Evolutionary conservation across 2,797 vertebrate genomes (phyloP), one percentile per base, ranked within the genome.

Genomic region (Mycteria americana): DNA sequence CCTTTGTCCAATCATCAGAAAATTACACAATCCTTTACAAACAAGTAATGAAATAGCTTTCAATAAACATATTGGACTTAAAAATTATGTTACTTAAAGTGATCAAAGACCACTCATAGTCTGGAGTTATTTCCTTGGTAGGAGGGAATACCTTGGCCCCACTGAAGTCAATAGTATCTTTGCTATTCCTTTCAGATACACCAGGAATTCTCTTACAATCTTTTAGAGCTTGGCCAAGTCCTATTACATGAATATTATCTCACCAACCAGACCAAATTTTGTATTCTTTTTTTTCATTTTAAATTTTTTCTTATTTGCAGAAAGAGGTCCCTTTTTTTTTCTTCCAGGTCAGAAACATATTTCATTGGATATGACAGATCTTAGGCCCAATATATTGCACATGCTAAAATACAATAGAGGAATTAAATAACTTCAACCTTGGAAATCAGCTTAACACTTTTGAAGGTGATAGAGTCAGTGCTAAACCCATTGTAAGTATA

Each of bases 351-450:
- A 77, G 73, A 93, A 88, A 30, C 11, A 4, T 62, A 62, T 83
- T 69, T 94, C 33, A 54, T 80, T n/a, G 9, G 3, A 17, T 54
- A 62, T 43, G 35, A 67, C 13, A 73, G 16, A 21, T 67, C 23
- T 51, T 67, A 68, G 28, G 30, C 7, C 35, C 22, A 82, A 60
- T 57, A 39, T 28, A 72, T 46, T 64, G 7, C 19, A 48, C 18
- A n/a, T 31, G 7, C 13, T 70, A 83, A 86, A 91, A 63, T 45
- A 65, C 33, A 86, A 23, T 11, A 37, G 30, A 51, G 10, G 24
- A 86, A 59, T 90, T 77, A 86, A 95, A 77, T 83, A 8, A 37
- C 41, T 86, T 85, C 16, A 70, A 4, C 28, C 22, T 67, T 94
- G 57, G n/a, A 84, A 68, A 84, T 27, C 18, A 68, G 3, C 10